A percentile compares a stretch with the other conserved stretches of the same genome.
These are phyloP conservation scores for Bombus breviceps DNA, from an alignment of 1,140 invertebrate genomes.

Conservation along the genomic window DNA sequence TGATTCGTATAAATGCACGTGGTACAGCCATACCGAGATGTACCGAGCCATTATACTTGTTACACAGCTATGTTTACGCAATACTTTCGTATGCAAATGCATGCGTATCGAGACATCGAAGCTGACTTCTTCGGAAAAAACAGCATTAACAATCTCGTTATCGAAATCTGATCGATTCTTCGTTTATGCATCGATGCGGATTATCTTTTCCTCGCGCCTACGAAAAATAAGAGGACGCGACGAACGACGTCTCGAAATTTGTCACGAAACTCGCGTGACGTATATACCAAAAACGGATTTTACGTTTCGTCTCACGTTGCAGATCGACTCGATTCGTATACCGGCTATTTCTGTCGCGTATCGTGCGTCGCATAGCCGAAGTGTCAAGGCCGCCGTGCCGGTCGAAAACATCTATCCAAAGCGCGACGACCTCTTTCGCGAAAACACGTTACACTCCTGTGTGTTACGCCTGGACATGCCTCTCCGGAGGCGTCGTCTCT, in stretches of 20 bases:
- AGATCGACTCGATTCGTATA: not conserved
- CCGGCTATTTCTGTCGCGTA: not conserved
- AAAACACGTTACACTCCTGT: not conserved
- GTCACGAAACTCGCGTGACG: too few species aligned
- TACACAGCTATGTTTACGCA: constrained; percentile 12
- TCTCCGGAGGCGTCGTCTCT: not conserved
- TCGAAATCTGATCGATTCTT: not conserved
- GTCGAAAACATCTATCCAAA: constrained; percentile 6
- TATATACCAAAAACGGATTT: not conserved
- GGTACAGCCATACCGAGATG: not conserved
- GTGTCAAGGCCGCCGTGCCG: constrained; percentile 15
- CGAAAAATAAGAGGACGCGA: too few species aligned
- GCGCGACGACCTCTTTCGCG: constrained; percentile 5
- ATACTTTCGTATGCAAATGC: constrained; percentile 31
- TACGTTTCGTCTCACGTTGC: not conserved
- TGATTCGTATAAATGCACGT: constrained; percentile 51
- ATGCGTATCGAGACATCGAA: not conserved
- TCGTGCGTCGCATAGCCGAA: not conserved
- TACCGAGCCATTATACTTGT: not conserved
- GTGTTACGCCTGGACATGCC: not conserved
- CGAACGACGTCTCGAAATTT: not conserved
- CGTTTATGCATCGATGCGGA: too few species aligned
- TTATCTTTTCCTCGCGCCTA: not conserved
- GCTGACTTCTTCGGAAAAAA: not conserved
- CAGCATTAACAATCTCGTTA: not conserved